Percentiles rank a stretch among this genome's conserved stretches.
Evolutionary conservation across 2,888 invertebrate genomes (phyloP).

Genomic region (Chromoteleia sp.): DNA sequence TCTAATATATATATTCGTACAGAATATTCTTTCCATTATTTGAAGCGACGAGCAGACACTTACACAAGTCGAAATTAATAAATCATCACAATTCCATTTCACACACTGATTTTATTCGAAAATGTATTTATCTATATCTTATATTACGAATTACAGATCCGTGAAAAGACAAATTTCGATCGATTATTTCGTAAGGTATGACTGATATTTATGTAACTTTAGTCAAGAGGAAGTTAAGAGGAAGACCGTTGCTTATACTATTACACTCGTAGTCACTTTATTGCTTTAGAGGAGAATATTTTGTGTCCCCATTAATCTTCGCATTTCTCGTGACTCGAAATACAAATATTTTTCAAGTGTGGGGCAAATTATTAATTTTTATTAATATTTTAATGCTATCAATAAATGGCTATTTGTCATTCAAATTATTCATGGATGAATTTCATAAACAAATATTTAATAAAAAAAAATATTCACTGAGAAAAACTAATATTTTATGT

Average conservation of each 20-base stretch:
- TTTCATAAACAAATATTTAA: too few relatives aligned
- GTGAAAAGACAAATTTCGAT: not conserved
- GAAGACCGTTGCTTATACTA: not conserved
- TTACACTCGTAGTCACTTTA: not conserved
- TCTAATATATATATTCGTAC: too few relatives aligned
- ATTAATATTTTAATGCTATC: too few relatives aligned
- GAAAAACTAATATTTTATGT: too few relatives aligned
- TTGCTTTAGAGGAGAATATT: not conserved
- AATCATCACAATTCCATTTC: not conserved
- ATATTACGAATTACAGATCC: not conserved
- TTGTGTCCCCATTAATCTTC: not conserved
- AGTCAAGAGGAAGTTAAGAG: constrained; percentile 1
- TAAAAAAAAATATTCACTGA: too few relatives aligned
- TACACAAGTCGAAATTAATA: too few relatives aligned
- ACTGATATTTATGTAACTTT: constrained; percentile 21
- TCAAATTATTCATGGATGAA: too few relatives aligned
- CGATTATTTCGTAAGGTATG: constrained; percentile 16
- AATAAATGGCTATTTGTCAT: too few relatives aligned
- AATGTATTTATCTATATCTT: not conserved
- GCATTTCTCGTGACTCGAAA: too few relatives aligned
- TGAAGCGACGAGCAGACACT: too few relatives aligned
- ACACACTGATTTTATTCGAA: not conserved
- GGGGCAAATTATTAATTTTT: too few relatives aligned
- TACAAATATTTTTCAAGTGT: not conserved
- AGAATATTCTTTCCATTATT: too few relatives aligned